These are phyloP conservation scores for Anolis sagrei DNA, from an alignment of 2,113 vertebrate species.

Conservation along the genomic window DNA sequence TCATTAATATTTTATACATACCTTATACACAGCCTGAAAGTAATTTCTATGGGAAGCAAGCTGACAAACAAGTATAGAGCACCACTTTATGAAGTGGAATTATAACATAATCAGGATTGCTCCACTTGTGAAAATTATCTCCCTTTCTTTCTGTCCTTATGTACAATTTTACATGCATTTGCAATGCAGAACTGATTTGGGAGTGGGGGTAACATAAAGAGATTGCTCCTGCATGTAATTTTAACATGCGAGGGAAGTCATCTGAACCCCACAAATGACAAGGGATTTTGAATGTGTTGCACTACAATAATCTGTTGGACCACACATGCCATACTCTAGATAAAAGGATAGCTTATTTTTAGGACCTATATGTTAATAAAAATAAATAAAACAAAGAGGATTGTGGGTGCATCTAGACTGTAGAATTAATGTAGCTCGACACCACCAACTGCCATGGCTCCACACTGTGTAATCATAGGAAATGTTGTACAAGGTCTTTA, in stretches of 20 bases:
- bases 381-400: no score
- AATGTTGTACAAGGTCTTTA: no score
- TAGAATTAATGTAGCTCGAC: no score
- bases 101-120: neutral
- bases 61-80: neutral
- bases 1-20: no score
- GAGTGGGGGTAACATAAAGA: no score
- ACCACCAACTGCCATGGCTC: no score
- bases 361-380: neutral
- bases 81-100: neutral
- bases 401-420: no score
- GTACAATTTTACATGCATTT: neutral
- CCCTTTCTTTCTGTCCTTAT: no score
- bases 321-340: neutral
- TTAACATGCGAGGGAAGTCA: neutral
- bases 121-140: neutral
- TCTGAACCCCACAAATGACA: neutral
- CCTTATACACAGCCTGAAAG: no score
- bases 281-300: neutral
- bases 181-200: neutral
- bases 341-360: neutral
- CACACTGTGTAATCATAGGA: no score
- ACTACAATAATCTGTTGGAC: neutral
- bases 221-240: neutral
- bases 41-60: neutral